These are phyloP conservation scores for Monochamus alternatus DNA, from an alignment of 2,888 invertebrate genomes.

Conservation along the genomic window DNA sequence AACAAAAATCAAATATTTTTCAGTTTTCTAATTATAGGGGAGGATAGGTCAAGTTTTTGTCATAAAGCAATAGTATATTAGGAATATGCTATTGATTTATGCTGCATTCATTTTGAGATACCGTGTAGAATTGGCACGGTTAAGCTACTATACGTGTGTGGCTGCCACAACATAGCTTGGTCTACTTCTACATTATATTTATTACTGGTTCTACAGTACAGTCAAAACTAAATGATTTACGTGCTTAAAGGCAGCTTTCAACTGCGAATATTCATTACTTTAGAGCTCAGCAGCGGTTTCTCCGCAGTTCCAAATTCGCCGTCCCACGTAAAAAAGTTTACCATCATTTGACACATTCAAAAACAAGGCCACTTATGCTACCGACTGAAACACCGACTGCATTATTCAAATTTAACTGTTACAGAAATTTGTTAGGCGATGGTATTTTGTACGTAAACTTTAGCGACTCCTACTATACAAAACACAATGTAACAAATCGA, in stretches of 20 bases:
- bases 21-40: too few species aligned
- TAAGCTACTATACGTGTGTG: too few species aligned
- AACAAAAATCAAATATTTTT: too few species aligned
- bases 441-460: not conserved
- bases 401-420: conserved; percentile 38
- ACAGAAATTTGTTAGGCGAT: conserved; percentile 8
- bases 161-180: too few species aligned
- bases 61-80: too few species aligned
- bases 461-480: not conserved
- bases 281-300: not conserved
- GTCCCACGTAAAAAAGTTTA: not conserved
- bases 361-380: conserved; percentile 22
- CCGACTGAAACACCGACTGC: conserved; percentile 13
- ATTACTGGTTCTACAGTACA: not conserved
- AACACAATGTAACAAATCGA: not conserved
- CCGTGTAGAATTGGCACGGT: too few species aligned
- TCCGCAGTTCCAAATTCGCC: conserved; percentile 12
- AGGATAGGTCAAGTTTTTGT: too few species aligned
- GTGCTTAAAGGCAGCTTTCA: not conserved
- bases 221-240: not conserved
- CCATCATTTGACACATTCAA: not conserved
- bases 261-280: not conserved
- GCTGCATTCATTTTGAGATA: too few species aligned
- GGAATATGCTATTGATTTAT: too few species aligned
- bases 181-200: too few species aligned